Evolutionary conservation across 1,140 invertebrate species (phyloP).

Genomic region (Melitaea cinxia): DNA sequence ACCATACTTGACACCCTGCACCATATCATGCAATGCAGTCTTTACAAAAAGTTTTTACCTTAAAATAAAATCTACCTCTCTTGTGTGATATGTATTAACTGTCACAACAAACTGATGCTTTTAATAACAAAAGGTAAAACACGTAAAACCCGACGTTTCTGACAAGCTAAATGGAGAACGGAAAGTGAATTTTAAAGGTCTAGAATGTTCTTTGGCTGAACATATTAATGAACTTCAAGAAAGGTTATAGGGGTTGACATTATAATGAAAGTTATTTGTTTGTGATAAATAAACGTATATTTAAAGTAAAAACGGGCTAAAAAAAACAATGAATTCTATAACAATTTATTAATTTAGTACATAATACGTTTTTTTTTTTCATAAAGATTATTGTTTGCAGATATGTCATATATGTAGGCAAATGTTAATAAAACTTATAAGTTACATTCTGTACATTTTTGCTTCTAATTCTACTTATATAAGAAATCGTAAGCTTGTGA

Average conservation of each 20-base stretch:
- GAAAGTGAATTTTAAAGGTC: slow-evolving; percentile 46
- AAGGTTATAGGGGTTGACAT: slow-evolving; percentile 44
- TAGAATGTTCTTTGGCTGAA: slow-evolving; percentile 60
- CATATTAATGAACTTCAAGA: slow-evolving; percentile 24
- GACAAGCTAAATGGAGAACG: slow-evolving; percentile 30
- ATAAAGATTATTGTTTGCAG: slow-evolving; percentile 8
- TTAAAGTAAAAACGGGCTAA: slow-evolving; percentile 2
- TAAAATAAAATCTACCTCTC: slow-evolving; percentile 2
- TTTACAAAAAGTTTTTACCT: not conserved
- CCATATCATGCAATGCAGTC: not conserved
- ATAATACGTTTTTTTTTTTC: slow-evolving; percentile 10
- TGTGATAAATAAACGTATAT: slow-evolving; percentile 26
- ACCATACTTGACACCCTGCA: slow-evolving; percentile 11
- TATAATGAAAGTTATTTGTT: slow-evolving; percentile 55
- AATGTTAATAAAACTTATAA: not conserved
- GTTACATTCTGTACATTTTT: not conserved
- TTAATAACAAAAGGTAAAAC: not conserved
- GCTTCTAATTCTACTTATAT: slow-evolving; percentile 14
- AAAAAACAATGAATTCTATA: slow-evolving; percentile 25
- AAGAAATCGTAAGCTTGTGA: slow-evolving; percentile 8
- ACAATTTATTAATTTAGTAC: slow-evolving; percentile 4
- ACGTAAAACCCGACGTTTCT: not conserved
- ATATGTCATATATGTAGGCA: slow-evolving; percentile 14
- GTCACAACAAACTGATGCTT: slow-evolving; percentile 19
- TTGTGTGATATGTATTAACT: slow-evolving; percentile 15